Evolutionary conservation across 2,797 vertebrate species (phyloP), one percentile per base, ranked within the genome.

Genomic region (Caiman crocodilus): DNA sequence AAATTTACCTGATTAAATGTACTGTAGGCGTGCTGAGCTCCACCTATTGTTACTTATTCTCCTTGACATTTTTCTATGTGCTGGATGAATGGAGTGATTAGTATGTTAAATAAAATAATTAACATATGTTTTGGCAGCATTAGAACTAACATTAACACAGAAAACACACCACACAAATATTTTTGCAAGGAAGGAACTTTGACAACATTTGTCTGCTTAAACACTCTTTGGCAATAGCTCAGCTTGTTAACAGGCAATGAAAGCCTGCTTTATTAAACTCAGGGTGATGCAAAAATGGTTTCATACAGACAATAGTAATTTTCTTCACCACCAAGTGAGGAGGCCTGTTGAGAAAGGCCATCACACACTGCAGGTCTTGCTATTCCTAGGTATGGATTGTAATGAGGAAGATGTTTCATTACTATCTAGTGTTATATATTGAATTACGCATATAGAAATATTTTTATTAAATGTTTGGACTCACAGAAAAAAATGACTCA

Each of bases 291-390:
- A 92, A 88, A 97, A 96, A 96, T 82, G 23, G 90, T 94, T 95
- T 95, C 88, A 84, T 90, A 95, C 64, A 93, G 94, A 96, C 79
- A 14, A 90, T 55, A 94, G 90, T 92, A 96, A 96, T 97, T 98
- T 98, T 95, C 89, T 93, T 89, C 96, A 95, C 96, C 97, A 98
- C 97, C 96, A 96, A 95, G 95, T 92, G 95, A 95, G 97, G 96
- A 91, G 97, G 95, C 98, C 97, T 94, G 8, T 97, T 76, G 96
- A 97, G 98, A 98, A 97, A 97, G 97, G 95, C 96, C 96, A 94
- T 88, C 93, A 75, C 7, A 60, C 28, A 0, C 89, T 88, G 92
- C 91, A 93, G 90, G 92, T 92, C 94, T 96, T 61, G 74, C 79
- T 96, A 84, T 95, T 96, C 95, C 92, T 88, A 42, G 71, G 87